Evolutionary conservation across 1,140 invertebrate genomes (phyloP), one percentile per base, ranked within the genome.

Genomic region (Agraylea sexmaculata): DNA sequence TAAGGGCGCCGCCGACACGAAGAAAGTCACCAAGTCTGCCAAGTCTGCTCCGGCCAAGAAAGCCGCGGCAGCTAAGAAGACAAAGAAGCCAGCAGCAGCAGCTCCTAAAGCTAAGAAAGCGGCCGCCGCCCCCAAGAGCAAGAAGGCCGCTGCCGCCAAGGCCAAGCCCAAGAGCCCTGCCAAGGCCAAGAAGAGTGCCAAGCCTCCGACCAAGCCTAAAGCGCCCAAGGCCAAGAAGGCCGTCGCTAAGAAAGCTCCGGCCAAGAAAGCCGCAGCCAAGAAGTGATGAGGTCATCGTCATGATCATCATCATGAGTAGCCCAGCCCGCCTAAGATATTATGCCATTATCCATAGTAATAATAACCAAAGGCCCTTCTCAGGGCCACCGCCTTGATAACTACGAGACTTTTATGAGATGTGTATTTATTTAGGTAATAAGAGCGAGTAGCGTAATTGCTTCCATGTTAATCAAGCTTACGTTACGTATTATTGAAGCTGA

Each of bases 41-140:
- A 42, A 37, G 33, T 16, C 43, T 10, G 28, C 30, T 20, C n/a
- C n/a, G n/a, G 45, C 35, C 19, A 32, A 23, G 17, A 25, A 34
- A 38, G 2, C 22, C 10, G 34, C 19, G n/a, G 37, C 18, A 19
- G 15, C 37, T 29, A 16, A 36, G 37, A 39, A 39, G 27, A 36
- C n/a, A 13, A 40, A 44, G 32, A 40, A 44, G 33, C 12, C 40
- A 4, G 40, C 47, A 10, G 40, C 43, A 11, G 11, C 43, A 16
- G 18, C 36, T 17, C n/a, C n/a, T n/a, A n/a, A n/a, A n/a, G 45
- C 35, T 21, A 43, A 45, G 30, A 41, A 40, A 41, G 25, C 35
- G 36, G 20, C 18, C 5, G 22, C 33, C 31, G n/a, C 25, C 8
- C 12, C 46, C n/a, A 13, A 13, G 20, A n/a, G 38, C 17, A 27